phyloP scores from a whole-genome alignment of 2,113 vertebrate genomes.

The Eulemur rufifrons region DNA sequence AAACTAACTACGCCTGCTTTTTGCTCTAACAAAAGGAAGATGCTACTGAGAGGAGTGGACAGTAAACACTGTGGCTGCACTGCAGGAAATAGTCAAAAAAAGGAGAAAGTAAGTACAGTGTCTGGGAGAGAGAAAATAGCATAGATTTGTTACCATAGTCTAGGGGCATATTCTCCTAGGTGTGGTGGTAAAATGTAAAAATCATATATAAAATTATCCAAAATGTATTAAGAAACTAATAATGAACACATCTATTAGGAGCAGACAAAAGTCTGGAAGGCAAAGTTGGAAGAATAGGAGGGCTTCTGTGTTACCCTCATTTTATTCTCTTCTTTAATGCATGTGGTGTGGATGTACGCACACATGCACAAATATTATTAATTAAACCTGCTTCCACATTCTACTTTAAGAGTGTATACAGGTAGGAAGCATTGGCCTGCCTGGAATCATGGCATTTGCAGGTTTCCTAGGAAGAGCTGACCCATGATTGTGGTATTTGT shows the following conservation, averaged over 20 bases:
- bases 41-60: neutral
- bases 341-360: neutral
- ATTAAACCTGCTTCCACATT: neutral
- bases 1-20: neutral
- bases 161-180: neutral
- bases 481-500: neutral
- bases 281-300: neutral
- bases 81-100: neutral
- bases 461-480: neutral
- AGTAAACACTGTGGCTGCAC: neutral
- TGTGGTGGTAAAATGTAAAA: neutral
- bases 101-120: neutral
- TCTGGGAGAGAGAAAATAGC: neutral
- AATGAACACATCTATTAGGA: neutral
- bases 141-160: neutral
- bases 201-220: neutral
- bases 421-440: neutral
- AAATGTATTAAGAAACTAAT: neutral
- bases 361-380: neutral
- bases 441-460: neutral
- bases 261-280: neutral
- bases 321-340: neutral
- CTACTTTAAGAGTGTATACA: neutral
- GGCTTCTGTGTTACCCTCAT: neutral
- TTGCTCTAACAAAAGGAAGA: neutral